Evolutionary conservation across 2,888 invertebrate genomes (phyloP).

Genomic region (Tromatobia lineatoria): DNA sequence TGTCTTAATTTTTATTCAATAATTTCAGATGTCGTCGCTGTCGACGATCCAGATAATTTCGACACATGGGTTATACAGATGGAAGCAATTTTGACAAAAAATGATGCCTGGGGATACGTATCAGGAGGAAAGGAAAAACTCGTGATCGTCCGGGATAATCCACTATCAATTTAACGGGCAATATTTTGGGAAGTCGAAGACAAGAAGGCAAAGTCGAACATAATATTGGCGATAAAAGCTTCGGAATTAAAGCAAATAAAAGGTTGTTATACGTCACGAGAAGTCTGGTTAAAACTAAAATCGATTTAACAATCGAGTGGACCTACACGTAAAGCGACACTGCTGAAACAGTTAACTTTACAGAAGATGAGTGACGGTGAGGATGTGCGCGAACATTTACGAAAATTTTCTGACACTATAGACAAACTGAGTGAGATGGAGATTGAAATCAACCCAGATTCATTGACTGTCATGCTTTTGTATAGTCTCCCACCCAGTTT

Average conservation of each 20-base stretch:
- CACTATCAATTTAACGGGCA: background rate
- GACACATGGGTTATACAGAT: constrained; percentile 56
- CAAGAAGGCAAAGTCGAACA: constrained; percentile 39
- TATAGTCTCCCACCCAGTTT: constrained; percentile 78
- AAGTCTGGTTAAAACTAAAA: constrained; percentile 8
- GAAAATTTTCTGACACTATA: constrained; percentile 76
- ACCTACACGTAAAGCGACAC: constrained; percentile 63
- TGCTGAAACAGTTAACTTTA: constrained; percentile 74
- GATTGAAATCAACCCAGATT: constrained; percentile 74
- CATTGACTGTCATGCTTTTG: constrained; percentile 74
- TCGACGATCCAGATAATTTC: too few species aligned
- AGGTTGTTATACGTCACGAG: constrained; percentile 57
- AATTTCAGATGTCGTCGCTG: too few species aligned
- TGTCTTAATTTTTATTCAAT: too few species aligned
- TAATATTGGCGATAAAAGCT: constrained; percentile 29
- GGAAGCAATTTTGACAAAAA: constrained; percentile 40
- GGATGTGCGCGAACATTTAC: constrained; percentile 79
- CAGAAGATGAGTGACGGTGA: constrained; percentile 77
- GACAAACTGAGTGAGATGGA: too few species aligned
- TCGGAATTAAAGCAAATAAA: constrained; percentile 65
- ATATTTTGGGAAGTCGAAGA: constrained; percentile 34
- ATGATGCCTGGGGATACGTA: constrained; percentile 43
- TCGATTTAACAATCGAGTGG: constrained; percentile 60
- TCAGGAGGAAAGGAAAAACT: constrained; percentile 17
- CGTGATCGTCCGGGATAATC: constrained; percentile 10